Conservation (phyloP, 2,113 vertebrate species). For the Ophiodon elongatus region DNA sequence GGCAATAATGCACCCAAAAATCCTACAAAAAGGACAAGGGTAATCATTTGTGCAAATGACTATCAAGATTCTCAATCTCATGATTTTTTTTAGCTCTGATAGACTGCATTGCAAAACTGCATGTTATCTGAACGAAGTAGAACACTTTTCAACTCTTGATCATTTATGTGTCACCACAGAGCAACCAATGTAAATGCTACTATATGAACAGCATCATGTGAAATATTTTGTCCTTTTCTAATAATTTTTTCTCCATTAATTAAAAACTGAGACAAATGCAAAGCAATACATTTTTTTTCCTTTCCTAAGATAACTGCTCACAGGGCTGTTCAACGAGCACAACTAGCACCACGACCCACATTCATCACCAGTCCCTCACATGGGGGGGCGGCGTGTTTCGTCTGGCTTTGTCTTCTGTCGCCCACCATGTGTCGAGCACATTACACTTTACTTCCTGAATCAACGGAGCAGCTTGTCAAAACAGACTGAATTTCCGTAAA, state of each 20-base stretch:
- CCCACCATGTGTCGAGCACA: conserved; percentile 35
- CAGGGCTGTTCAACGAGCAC: not conserved
- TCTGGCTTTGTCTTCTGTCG: conserved; percentile 29
- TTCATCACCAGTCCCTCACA: conserved; percentile 24
- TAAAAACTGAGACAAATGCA: not conserved
- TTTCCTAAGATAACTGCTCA: not conserved
- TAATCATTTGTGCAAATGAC: not conserved
- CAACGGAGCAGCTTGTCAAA: conserved; percentile 50
- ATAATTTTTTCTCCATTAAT: not conserved
- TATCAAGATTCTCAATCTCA: not conserved
- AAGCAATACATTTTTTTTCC: not conserved
- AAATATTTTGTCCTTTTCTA: not conserved
- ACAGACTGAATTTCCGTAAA: conserved; percentile 54
- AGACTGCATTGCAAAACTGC: not conserved
- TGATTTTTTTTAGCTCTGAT: not conserved
- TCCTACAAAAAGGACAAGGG: not conserved
- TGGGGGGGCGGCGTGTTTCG: conserved; percentile 11
- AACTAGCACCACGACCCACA: not conserved
- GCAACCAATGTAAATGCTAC: not conserved
- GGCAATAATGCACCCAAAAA: not conserved
- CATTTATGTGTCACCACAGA: not conserved
- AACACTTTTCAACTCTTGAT: not conserved
- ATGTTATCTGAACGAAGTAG: not conserved
- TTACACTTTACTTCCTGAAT: conserved; percentile 43
- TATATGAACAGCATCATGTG: not conserved